Percentiles rank a stretch among this genome's conserved stretches.
Conservation (phyloP, 2,113 vertebrate species). For the Lutjanus erythropterus region DNA sequence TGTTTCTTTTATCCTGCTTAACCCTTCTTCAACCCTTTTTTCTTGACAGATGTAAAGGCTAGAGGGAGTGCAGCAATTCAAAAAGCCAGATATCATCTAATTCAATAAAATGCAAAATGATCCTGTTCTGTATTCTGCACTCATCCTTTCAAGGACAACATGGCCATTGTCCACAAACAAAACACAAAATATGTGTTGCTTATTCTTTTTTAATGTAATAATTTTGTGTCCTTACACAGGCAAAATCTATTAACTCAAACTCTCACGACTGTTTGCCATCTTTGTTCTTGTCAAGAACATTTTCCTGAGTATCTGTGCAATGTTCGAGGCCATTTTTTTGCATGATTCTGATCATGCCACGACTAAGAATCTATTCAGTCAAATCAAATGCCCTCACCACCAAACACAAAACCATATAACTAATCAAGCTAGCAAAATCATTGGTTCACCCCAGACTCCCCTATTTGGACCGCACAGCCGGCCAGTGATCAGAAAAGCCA, state of each 20-base stretch:
- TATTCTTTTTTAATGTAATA: neutral
- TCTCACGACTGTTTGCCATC: neutral
- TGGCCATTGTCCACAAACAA: neutral
- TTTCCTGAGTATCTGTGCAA: neutral
- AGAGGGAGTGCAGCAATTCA: neutral
- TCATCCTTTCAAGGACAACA: neutral
- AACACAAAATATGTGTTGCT: neutral
- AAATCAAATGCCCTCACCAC: neutral
- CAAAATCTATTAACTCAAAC: neutral
- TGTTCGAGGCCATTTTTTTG: too few relatives aligned
- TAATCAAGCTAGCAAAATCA: constrained; percentile 15
- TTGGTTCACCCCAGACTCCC: neutral
- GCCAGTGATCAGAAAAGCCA: too few relatives aligned
- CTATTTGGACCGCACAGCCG: neutral
- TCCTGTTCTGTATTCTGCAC: neutral
- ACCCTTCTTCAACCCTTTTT: neutral
- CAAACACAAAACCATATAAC: neutral
- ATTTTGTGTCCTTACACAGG: neutral
- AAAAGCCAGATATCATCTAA: neutral
- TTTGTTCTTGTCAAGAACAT: neutral
- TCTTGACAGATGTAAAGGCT: too few relatives aligned
- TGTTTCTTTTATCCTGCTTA: neutral
- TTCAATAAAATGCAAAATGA: neutral
- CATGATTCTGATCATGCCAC: too few relatives aligned
- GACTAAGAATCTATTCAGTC: too few relatives aligned